Conservation (phyloP, 2,113 vertebrate genomes). For the Elgaria multicarinata region DNA sequence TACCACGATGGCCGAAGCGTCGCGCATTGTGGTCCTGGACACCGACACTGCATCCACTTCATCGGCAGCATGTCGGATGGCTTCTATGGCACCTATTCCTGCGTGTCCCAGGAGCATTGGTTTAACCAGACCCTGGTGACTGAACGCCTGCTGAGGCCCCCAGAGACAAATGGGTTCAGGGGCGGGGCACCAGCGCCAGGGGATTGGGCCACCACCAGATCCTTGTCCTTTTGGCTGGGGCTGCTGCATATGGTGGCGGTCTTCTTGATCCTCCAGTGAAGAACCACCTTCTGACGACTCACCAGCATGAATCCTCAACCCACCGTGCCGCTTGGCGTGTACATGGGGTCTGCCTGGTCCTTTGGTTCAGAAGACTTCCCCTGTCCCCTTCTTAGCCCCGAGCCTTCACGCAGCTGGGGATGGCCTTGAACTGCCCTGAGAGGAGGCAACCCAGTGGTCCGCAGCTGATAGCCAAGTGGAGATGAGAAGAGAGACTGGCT, state of each 20-base stretch:
- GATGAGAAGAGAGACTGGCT: not conserved
- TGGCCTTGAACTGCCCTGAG: not conserved
- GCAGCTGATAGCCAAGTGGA: not conserved
- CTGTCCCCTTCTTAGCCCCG: not conserved
- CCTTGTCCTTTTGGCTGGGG: slow-evolving; percentile 50
- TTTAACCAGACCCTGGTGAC: slow-evolving; percentile 71
- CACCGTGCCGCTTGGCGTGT: not conserved
- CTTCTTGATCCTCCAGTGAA: slow-evolving; percentile 69
- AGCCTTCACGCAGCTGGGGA: not conserved
- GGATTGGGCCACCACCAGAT: accelerated
- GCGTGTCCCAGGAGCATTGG: slow-evolving; percentile 74
- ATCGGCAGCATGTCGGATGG: slow-evolving; percentile 70
- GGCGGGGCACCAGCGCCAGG: slow-evolving; percentile 11
- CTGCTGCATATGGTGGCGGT: slow-evolving; percentile 50
- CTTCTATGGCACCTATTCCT: slow-evolving; percentile 73
- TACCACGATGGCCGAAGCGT: slow-evolving; percentile 67
- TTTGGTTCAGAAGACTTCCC: not conserved
- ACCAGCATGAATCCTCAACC: not conserved
- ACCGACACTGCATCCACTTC: slow-evolving; percentile 76
- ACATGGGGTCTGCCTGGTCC: no score
- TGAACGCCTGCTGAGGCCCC: slow-evolving; percentile 63
- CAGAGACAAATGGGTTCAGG: not conserved
- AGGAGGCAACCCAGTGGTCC: no score
- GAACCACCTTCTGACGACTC: not conserved
- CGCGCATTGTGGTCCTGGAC: slow-evolving; percentile 73